A percentile compares a stretch with the other conserved stretches of the same genome.
phyloP scores from a whole-genome alignment of 2,797 vertebrate species.

The Chelmon rostratus region DNA sequence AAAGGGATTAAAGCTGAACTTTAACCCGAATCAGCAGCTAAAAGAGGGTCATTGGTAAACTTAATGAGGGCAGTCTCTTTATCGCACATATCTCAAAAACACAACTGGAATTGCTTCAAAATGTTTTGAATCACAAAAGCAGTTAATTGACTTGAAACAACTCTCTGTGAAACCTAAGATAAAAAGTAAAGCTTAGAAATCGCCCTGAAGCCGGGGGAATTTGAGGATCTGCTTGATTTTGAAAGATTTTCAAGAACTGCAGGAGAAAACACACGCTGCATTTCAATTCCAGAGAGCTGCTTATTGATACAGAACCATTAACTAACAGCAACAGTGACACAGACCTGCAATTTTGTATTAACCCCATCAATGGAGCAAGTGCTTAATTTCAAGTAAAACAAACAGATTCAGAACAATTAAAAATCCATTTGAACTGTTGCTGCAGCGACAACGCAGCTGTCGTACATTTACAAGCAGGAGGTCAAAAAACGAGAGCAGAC shows the following conservation, averaged over 20 bases:
- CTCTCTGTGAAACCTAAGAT: conserved; percentile 53
- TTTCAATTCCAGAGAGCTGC: not conserved
- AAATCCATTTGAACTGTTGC: not conserved
- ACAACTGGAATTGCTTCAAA: conserved; percentile 49
- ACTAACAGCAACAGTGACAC: not conserved
- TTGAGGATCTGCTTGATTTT: conserved; percentile 27
- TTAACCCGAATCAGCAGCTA: conserved; percentile 60
- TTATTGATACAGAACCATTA: not conserved
- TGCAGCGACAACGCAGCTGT: not conserved
- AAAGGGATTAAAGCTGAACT: conserved; percentile 75
- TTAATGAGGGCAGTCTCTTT: conserved; percentile 68
- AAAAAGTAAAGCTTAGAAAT: conserved; percentile 48
- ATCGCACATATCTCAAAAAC: conserved; percentile 54
- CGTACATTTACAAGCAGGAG: not conserved
- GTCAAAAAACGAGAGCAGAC: not conserved
- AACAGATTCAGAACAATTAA: not conserved
- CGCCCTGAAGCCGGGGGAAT: conserved; percentile 30
- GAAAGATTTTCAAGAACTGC: conserved; percentile 32
- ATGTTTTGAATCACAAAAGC: conserved; percentile 57
- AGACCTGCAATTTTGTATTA: not conserved
- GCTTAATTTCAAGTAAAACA: not conserved
- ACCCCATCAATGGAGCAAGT: not conserved
- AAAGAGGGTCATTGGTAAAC: conserved; percentile 63
- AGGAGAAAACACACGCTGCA: not conserved
- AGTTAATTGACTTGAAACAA: conserved; percentile 66